These are phyloP conservation scores for Corythucha ciliata DNA, from an alignment of 2,888 invertebrate species.

Conservation along the genomic window DNA sequence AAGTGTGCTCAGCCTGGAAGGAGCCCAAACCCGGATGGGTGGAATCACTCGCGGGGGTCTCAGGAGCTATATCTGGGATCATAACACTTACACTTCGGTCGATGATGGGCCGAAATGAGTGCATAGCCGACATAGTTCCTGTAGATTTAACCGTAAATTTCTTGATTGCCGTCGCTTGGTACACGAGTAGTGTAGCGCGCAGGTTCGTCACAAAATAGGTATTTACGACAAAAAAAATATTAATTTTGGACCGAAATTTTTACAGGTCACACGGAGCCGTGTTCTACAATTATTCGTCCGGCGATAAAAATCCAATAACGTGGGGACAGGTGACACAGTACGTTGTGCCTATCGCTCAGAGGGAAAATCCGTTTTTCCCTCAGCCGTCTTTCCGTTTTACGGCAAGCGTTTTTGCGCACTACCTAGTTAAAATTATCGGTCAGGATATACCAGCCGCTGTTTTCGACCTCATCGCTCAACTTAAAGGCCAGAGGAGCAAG, in stretches of 20 bases:
- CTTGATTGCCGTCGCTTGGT: background rate
- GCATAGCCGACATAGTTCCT: background rate
- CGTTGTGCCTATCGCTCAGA: background rate
- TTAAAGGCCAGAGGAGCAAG: too few species aligned
- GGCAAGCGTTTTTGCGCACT: background rate
- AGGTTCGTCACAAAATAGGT: background rate
- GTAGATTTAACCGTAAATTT: background rate
- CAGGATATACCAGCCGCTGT: background rate
- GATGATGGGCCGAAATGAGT: background rate
- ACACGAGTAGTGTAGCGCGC: background rate
- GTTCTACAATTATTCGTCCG: too few species aligned
- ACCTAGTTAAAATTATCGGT: background rate
- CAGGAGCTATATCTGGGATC: background rate
- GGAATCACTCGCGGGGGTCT: background rate
- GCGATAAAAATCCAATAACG: background rate
- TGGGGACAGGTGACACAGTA: background rate
- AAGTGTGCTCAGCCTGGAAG: background rate
- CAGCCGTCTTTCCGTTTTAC: background rate
- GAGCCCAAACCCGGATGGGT: conserved; percentile 4
- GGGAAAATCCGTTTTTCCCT: background rate
- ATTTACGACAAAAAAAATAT: background rate
- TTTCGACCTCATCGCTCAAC: too few species aligned
- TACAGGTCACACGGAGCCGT: too few species aligned
- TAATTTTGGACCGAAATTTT: background rate
- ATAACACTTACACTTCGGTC: background rate